Base-by-base conservation (phyloP, 2,797 vertebrate species). In the Schizothorax lantsangensis region DNA sequence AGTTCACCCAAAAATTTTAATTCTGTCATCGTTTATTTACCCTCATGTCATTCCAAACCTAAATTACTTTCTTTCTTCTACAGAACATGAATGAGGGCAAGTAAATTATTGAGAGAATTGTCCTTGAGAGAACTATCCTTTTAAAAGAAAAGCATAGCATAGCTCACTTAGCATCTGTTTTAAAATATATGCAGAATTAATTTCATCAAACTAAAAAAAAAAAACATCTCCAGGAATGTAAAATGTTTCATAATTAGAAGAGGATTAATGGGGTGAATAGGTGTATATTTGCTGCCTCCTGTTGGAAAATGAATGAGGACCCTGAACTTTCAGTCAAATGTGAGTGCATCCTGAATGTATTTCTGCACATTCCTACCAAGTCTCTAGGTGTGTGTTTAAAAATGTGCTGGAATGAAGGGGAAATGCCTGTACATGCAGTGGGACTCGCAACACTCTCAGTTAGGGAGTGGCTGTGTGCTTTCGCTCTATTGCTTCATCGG, bases 201-300 rank as follows among this genome's bases (percentile, higher is more conserved):
- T n/a, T 62, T 36, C 2, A 57, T 38, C 7, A 2, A 62, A 62
- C 17, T n/a, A 17, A 30, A 11, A 0, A 23, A 73, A n/a, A 62
- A n/a, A 17, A 83, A 6, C 0, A 75, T 19, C 33, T 7, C 33
- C 12, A 33, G 6, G 8, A 49, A 79, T 45, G 30, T 23, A 26
- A 17, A 43, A 19, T 5, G 1, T 79, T 66, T 49, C 6, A 52
- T 21, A 64, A 79, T 68, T 52, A 33, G 10, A 78, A 66, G 59
- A 47, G 15, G 7, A 23, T 73, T 33, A 83, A 33, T 8, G 1
- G 30, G n/a, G 26, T 52, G 45, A 86, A 57, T 36, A 45, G 47
- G 33, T 88, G 83, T 81, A 40, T 45, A 80, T 89, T 68, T 89
- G 89, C 84, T 89, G 87, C 89, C 89, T 78, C 79, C 89, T 89